Evolutionary conservation across 2,888 invertebrate species (phyloP).

Genomic region (Limenitis arthemis): DNA sequence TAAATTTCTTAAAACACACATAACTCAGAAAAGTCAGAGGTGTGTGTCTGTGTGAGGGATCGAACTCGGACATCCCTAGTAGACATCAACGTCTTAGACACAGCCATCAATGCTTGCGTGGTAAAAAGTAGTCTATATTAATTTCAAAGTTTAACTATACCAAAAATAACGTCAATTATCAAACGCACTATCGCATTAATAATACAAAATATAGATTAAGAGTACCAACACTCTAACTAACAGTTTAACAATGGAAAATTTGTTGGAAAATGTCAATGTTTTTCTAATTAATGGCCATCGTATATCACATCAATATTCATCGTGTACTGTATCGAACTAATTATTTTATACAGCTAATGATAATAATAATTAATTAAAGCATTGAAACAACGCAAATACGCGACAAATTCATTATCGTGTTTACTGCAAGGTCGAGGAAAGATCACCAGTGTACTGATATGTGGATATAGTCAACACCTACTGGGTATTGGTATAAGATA

Average conservation of each 20-base stretch:
- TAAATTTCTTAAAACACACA: too few relatives aligned
- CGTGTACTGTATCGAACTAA: conserved; percentile 17
- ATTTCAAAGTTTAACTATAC: too few relatives aligned
- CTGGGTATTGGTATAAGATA: background rate
- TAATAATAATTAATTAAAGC: conserved; percentile 42
- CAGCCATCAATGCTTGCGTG: too few relatives aligned
- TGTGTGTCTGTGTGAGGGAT: too few relatives aligned
- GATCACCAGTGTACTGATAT: conserved; percentile 13
- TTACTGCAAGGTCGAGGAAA: conserved; percentile 25
- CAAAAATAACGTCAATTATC: too few relatives aligned
- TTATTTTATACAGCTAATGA: conserved; percentile 39
- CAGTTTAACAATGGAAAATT: too few relatives aligned
- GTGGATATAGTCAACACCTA: background rate
- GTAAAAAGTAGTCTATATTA: too few relatives aligned
- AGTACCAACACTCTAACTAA: too few relatives aligned
- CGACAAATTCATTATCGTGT: conserved; percentile 26
- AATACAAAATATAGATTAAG: background rate
- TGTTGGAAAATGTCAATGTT: too few relatives aligned
- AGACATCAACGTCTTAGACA: too few relatives aligned
- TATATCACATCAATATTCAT: conserved; percentile 1
- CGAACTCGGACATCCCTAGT: too few relatives aligned
- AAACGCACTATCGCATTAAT: conserved; percentile 1
- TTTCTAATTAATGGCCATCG: background rate
- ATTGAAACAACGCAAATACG: conserved; percentile 25
- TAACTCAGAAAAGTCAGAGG: too few relatives aligned